These are phyloP conservation scores for Stenoptilia bipunctidactyla DNA, from an alignment of 2,888 invertebrate species.

Conservation along the genomic window DNA sequence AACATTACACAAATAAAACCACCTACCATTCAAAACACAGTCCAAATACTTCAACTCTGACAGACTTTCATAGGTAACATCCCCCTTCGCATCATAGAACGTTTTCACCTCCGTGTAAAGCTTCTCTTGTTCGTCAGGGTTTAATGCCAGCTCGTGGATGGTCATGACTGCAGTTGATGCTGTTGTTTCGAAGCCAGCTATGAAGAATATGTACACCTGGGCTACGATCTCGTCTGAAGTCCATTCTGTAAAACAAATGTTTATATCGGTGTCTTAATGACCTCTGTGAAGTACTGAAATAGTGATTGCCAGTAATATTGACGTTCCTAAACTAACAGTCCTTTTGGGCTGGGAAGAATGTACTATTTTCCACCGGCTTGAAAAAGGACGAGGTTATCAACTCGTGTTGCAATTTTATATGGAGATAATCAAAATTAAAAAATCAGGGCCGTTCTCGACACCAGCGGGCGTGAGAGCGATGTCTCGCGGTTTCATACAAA, in stretches of 20 bases:
- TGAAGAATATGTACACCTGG: conserved; percentile 58
- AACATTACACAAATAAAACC: too few relatives aligned
- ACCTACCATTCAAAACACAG: conserved; percentile 38
- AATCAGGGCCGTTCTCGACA: too few relatives aligned
- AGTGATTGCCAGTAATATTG: too few relatives aligned
- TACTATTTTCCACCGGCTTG: too few relatives aligned
- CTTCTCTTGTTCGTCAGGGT: conserved; percentile 48
- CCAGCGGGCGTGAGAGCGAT: too few relatives aligned
- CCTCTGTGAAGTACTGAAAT: conserved; percentile 21
- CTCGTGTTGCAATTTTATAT: too few relatives aligned
- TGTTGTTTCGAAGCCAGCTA: conserved; percentile 56
- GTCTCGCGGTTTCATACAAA: too few relatives aligned
- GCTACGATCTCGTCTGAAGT: conserved; percentile 39
- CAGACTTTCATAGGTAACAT: conserved; percentile 32
- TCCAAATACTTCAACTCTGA: conserved; percentile 42
- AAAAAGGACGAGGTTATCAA: too few relatives aligned
- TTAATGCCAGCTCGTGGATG: conserved; percentile 47
- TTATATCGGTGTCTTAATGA: conserved; percentile 15
- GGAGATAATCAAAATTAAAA: too few relatives aligned
- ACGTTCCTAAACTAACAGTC: too few relatives aligned
- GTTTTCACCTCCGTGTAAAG: conserved; percentile 40
- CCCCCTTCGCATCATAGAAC: conserved; percentile 24
- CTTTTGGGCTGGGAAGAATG: too few relatives aligned
- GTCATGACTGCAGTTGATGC: conserved; percentile 41
- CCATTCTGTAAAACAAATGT: conserved; percentile 37